Base-by-base conservation (phyloP, 2,888 invertebrate genomes). In the Diachrysia chrysitis region DNA sequence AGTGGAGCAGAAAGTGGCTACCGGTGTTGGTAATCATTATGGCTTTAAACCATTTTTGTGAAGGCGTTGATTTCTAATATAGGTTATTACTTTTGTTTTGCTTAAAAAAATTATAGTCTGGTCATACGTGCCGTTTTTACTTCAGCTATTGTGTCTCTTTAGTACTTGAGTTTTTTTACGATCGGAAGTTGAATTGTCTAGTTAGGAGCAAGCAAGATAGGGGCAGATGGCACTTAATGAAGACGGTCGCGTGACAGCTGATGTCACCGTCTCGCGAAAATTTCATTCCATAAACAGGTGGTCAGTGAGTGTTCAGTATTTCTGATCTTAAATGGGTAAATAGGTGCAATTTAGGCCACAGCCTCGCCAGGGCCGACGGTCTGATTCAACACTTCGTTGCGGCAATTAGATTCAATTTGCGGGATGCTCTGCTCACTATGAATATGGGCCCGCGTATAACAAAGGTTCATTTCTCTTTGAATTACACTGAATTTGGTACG, bases 331-430 rank as follows among this genome's bases (percentile, higher is more conserved):
- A 93, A 90, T 93, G 92, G 89, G 93, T 92, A 94, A 94, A 94
- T 94, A 91, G 91, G 90, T 82, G 85, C 90, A 93, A 94, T 95
- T 94, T 90, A 92, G 94, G 92, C 89, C 93, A 89, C 84, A 84
- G 87, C 86, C 81, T 82, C 82, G 80, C 82, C 79, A 81, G 83
- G 78, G 81, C 83, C 85, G 87, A 79, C 89, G 87, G 93, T 87
- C 94, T 93, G 93, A 94, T 94, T 94, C 95, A 93, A 93, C 94
- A 93, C 94, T 94, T 94, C 91, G 91, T 94, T 94, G 92, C 87
- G 90, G 93, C 95, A 95, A 95, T 95, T 94, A 95, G 94, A 91
- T 91, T 91, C 93, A 94, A 95, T 95, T 95, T 93, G 91, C 88
- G 89, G 87, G 82, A 85, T 85, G 86, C 87, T 85, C 88, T 75